Evolutionary conservation across 53 echinoderm and acorn worm species (phyloP), one percentile per base, ranked within the genome.

Genomic region (Patiria pectinifera): DNA sequence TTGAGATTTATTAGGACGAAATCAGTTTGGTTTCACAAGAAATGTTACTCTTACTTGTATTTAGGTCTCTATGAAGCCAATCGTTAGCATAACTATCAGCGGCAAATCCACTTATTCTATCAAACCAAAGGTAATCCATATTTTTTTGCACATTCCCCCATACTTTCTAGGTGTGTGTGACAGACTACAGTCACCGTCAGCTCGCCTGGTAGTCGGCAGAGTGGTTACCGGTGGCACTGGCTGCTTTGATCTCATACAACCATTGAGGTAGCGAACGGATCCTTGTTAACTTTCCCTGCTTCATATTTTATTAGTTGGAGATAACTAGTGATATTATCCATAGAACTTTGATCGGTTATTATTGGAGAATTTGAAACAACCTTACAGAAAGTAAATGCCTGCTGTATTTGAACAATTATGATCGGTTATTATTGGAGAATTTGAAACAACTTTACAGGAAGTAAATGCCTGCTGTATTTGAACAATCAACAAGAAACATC

Each of bases 141-240:
- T 82, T 82, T 82, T 58, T 48, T 1, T 80, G 0, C 48, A 14
- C 10, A 4, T 35, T 18, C 74, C 74, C 74, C 53, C 93, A 53
- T 53, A 53, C 53, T 53, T 8, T 53, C 6, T 53, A 98, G 99
- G 99, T 71, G 94, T 95, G 15, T 92, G 93, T 11, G 99, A 98
- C 71, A 92, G 45, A 0, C 91, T 98, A 0, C 94, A 96, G 91
- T 98, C 99, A 25, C 99, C 99, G 4, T 98, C 99, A 25, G 99
- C 99, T 16, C 91, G 99, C 21, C 92, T 98, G 44, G 97, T 98
- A 18, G 97, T 97, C 58, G 99, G 99, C 11, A 90, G 99, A 78
- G 99, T 98, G 23, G 99, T 98, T 25, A 83, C 93, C 16, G 96
- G 97, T 77, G 99, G 99, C 22, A 98, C 99, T 6, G 99, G 99